Percentiles rank a stretch among this genome's conserved stretches.
Evolutionary conservation across 2,113 vertebrate species (phyloP).

Genomic region (Cottus gobio): DNA sequence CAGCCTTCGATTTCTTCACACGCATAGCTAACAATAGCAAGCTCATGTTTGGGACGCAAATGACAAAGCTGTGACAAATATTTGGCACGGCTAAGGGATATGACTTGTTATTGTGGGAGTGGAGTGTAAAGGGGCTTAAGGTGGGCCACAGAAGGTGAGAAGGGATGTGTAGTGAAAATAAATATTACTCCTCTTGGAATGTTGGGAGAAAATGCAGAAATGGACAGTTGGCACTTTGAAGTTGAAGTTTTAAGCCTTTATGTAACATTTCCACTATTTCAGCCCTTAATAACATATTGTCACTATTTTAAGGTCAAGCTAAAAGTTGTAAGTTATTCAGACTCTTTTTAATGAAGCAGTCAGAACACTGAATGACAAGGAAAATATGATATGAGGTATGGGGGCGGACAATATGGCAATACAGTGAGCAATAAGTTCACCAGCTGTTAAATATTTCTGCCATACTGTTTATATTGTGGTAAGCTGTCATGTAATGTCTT

Average conservation of each 20-base stretch:
- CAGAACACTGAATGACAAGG: no score
- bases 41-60: constrained; percentile 13
- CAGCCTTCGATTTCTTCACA: constrained; percentile 25
- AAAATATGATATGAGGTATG: not conserved
- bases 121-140: constrained; percentile 12
- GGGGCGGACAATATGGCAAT: no score
- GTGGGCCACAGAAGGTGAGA: not conserved
- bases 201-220: not conserved
- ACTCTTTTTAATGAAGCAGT: not conserved
- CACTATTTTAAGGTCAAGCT: not conserved
- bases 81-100: constrained; percentile 32
- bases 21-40: constrained; percentile 41
- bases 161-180: not conserved
- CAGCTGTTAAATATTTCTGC: no score
- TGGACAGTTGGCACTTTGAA: not conserved
- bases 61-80: constrained; percentile 27
- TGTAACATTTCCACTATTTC: no score
- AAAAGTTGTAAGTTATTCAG: not conserved
- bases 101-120: constrained; percentile 8
- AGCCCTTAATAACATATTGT: not conserved
- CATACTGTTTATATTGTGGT: no score
- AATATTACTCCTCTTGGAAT: not conserved
- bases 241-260: not conserved
- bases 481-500: no score
- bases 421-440: not conserved